Conservation (phyloP, 2,888 invertebrate species). For the Eulithis prunata region DNA sequence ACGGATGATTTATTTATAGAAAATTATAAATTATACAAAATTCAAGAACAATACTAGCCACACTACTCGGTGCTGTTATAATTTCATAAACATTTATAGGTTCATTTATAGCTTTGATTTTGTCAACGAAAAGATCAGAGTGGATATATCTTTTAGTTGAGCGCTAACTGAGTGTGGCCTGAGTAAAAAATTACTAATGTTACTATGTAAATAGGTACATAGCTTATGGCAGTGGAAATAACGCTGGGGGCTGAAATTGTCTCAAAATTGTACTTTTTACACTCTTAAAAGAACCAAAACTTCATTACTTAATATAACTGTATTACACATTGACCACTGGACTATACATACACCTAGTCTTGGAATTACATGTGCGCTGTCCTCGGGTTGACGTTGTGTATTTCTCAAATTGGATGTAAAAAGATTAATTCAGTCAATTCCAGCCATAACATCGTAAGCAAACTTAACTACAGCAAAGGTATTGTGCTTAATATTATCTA, state of each 20-base stretch:
- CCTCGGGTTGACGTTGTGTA: no score
- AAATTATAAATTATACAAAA: slow-evolving; percentile 50
- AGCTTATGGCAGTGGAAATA: slow-evolving; percentile 47
- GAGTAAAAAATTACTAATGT: slow-evolving; percentile 34
- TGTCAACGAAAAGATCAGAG: background rate
- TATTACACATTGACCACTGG: no score
- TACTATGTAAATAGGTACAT: slow-evolving; percentile 13
- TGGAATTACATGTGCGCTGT: no score
- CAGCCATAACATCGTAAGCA: slow-evolving; percentile 44
- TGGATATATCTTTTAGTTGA: background rate
- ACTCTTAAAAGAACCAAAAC: no score
- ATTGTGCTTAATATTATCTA: slow-evolving; percentile 37
- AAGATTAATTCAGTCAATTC: slow-evolving; percentile 13
- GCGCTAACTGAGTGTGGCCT: slow-evolving; percentile 2
- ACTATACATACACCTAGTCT: no score
- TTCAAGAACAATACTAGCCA: slow-evolving; percentile 40
- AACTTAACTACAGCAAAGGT: slow-evolving; percentile 45
- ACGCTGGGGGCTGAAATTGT: slow-evolving; percentile 11
- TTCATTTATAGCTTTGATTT: background rate
- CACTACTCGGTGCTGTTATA: background rate
- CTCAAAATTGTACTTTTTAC: background rate
- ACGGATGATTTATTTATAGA: slow-evolving; percentile 77
- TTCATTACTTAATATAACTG: background rate
- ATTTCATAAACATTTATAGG: background rate
- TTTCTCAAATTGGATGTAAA: no score